Base-by-base conservation (phyloP, 2,797 vertebrate species). In the Enteromius fasciolatus region DNA sequence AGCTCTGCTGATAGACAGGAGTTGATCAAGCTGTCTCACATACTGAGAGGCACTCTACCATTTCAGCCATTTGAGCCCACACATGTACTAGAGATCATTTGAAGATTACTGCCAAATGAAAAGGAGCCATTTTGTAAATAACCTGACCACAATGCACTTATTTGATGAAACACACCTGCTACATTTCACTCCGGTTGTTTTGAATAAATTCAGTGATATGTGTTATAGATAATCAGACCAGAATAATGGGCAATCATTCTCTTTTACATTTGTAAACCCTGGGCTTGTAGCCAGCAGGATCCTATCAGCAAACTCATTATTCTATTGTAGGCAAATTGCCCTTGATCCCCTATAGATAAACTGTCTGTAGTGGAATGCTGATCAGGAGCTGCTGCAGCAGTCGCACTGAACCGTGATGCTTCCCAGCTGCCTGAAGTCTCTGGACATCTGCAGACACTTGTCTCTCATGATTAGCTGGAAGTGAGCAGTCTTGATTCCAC, bases 371-470 rank as follows among this genome's bases (percentile, higher is more conserved):
- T 50, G 44, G 59, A 78, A 48, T 66, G 76, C 76, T 33, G 25
- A 33, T 66, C 61, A 23, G 61, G 41, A 66, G 44, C 76, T 50
- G 76, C 28, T 33, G 33, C 5, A 36, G 48, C 18, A 73, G 11
- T n/a, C 6, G 28, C 41, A 33, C 28, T 66, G 61, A 78, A 64
- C 18, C 28, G 31, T 48, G 72, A 39, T 39, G 50, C 50, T 57
- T 57, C 72, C 48, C 50, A 28, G 36, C 41, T 36, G 59, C 18
- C 52, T 59, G 7, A 33, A 50, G 28, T 23, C 20, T 61, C 59
- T 66, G 41, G 28, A 4, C 76, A 66, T 78, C 76, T 78, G 76
- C 44, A 66, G 28, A 78, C 76, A 36, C 61, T 78, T 78, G 12
- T 67, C 61, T 66, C 28, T 78, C 28, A 52, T 66, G 28, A 78